Conservation (phyloP, 2,888 invertebrate genomes). For the Ferdinandea cuprea region DNA sequence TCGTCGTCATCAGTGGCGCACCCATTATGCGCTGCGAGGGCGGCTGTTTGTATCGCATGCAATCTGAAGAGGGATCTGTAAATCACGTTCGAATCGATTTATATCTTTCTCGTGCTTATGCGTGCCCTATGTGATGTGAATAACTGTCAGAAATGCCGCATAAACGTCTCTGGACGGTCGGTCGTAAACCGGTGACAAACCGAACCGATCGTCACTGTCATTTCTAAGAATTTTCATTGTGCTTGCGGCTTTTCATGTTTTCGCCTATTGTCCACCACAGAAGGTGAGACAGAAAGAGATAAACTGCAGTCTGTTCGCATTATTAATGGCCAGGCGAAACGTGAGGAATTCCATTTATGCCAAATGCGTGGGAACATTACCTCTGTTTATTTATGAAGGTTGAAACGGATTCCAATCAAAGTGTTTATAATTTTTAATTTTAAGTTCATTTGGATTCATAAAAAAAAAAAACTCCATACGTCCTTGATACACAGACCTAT, state of each 20-base stretch:
- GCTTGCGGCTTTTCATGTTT: constrained; percentile 32
- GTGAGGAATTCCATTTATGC: constrained; percentile 9
- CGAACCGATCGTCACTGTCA: constrained; percentile 23
- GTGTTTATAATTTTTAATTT: neutral
- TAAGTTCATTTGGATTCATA: neutral
- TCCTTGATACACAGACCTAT: constrained; percentile 11
- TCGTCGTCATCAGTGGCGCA: constrained; percentile 32
- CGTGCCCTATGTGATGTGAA: constrained; percentile 54
- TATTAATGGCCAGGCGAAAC: constrained; percentile 8
- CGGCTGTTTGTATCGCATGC: constrained; percentile 23
- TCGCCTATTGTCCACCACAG: constrained; percentile 25
- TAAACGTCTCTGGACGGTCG: too few species aligned
- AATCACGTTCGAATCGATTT: constrained; percentile 65
- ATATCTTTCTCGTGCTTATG: constrained; percentile 50
- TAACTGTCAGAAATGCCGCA: constrained; percentile 26
- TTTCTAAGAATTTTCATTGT: constrained; percentile 54
- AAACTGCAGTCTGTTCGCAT: constrained; percentile 35
- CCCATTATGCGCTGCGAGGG: constrained; percentile 42
- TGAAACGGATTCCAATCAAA: neutral
- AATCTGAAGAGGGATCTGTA: constrained; percentile 50
- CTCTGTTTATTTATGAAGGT: neutral
- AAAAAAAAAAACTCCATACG: neutral
- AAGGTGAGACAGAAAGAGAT: constrained; percentile 58
- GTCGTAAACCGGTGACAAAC: too few species aligned
- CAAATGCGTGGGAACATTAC: constrained; percentile 13